These are phyloP conservation scores for Atta cephalotes DNA, from an alignment of 1,140 invertebrate species.

Conservation along the genomic window DNA sequence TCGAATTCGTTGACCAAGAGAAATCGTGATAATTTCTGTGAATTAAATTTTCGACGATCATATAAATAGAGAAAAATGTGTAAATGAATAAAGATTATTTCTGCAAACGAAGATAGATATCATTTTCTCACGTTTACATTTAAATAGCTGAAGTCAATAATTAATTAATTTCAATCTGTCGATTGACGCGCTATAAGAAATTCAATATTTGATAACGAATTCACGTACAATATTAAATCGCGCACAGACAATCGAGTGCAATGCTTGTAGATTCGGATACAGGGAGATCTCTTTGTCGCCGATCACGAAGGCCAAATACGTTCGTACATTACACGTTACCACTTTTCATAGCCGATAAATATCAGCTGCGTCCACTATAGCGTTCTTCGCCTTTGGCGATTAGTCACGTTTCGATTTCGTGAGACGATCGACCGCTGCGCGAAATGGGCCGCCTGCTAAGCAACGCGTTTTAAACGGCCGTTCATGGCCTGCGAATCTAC, in stretches of 20 bases:
- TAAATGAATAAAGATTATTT: background rate
- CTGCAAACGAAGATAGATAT: background rate
- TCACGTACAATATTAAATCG: background rate
- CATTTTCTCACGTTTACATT: constrained; percentile 2
- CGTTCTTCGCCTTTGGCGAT: constrained; percentile 65
- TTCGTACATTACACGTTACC: constrained; percentile 23
- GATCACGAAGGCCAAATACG: constrained; percentile 25
- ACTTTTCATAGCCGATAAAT: constrained; percentile 51
- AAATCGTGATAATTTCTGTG: background rate
- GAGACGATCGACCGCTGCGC: constrained; percentile 68
- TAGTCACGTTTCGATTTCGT: constrained; percentile 75
- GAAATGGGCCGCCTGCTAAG: constrained; percentile 40
- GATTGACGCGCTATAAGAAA: background rate
- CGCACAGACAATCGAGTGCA: background rate
- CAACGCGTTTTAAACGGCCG: constrained; percentile 41
- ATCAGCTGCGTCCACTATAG: constrained; percentile 50
- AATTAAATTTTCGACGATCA: background rate
- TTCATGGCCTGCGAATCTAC: background rate
- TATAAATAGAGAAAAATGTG: background rate
- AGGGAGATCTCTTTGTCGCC: constrained; percentile 18
- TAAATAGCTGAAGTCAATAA: background rate
- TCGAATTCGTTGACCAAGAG: background rate
- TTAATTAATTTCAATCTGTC: background rate
- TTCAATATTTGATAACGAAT: background rate
- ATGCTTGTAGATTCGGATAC: background rate